These are phyloP conservation scores for Lysandra coridon DNA, from an alignment of 2,888 invertebrate species.

Conservation along the genomic window DNA sequence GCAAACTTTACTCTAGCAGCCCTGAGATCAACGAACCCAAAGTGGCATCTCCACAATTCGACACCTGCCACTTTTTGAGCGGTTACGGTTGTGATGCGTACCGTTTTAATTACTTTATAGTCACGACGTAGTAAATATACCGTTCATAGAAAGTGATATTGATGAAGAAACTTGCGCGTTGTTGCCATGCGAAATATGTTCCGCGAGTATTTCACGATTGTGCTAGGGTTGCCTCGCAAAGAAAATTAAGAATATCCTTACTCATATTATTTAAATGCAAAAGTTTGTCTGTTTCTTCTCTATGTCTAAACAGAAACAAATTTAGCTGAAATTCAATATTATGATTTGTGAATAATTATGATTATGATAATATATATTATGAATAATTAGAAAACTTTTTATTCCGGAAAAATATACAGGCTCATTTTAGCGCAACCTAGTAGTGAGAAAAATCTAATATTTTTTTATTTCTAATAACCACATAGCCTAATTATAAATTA, in stretches of 20 bases:
- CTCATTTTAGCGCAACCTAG: too few relatives aligned
- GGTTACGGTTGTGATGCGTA: constrained; percentile 65
- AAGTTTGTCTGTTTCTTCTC: too few relatives aligned
- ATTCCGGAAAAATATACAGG: too few relatives aligned
- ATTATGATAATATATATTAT: too few relatives aligned
- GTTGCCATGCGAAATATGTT: constrained; percentile 26
- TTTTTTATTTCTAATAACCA: too few relatives aligned
- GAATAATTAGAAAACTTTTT: too few relatives aligned
- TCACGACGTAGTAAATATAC: constrained; percentile 69
- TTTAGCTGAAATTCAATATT: too few relatives aligned
- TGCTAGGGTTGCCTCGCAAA: background rate
- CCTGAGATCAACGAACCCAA: constrained; percentile 55
- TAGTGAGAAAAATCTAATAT: too few relatives aligned
- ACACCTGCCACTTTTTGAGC: constrained; percentile 59
- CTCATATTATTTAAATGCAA: too few relatives aligned
- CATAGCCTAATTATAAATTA: too few relatives aligned
- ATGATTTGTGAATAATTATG: too few relatives aligned
- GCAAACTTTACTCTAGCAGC: constrained; percentile 39
- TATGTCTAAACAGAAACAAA: too few relatives aligned
- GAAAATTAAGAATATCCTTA: background rate
- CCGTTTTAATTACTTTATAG: constrained; percentile 78
- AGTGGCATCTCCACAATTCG: constrained; percentile 51
- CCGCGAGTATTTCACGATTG: background rate
- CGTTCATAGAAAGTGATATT: constrained; percentile 74
- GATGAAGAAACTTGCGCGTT: constrained; percentile 28